These are phyloP conservation scores for Caenorhabditis sp. DNA, from an alignment of 2,888 invertebrate species.

Conservation along the genomic window DNA sequence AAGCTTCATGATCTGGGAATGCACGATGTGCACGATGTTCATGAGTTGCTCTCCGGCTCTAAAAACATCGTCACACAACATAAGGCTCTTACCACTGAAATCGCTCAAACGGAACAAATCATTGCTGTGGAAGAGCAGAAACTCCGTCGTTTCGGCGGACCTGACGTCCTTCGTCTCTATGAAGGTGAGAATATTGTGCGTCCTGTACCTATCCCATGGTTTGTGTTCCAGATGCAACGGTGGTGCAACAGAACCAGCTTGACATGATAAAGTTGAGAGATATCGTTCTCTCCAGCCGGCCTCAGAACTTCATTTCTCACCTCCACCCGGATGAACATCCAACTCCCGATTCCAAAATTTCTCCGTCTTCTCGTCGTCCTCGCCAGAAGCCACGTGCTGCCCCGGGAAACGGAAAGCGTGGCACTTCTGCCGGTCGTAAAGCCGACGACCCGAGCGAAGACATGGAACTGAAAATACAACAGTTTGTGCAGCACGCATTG, in stretches of 20 bases:
- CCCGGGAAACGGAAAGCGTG: slow-evolving; percentile 29
- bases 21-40: slow-evolving; percentile 55
- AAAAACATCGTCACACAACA: slow-evolving; percentile 69
- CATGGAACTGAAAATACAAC: slow-evolving; percentile 61
- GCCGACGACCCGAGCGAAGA: slow-evolving; percentile 61
- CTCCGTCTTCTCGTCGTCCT: slow-evolving; percentile 18
- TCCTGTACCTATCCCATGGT: neutral
- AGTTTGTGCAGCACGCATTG: slow-evolving; percentile 65
- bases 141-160: slow-evolving; percentile 22
- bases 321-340: too few relatives aligned
- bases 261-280: too few relatives aligned
- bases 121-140: slow-evolving; percentile 55
- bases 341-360: slow-evolving; percentile 12
- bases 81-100: slow-evolving; percentile 60
- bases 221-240: slow-evolving; percentile 27
- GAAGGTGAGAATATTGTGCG: slow-evolving; percentile 9
- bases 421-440: slow-evolving; percentile 43
- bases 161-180: slow-evolving; percentile 54
- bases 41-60: slow-evolving; percentile 63
- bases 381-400: slow-evolving; percentile 15
- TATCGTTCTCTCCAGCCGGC: too few relatives aligned
- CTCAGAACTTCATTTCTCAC: too few relatives aligned
- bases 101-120: slow-evolving; percentile 47
- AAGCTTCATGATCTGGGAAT: slow-evolving; percentile 63
- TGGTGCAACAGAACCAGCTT: too few relatives aligned